phyloP scores from a whole-genome alignment of 2,797 vertebrate genomes.

The Chelonia mydas region DNA sequence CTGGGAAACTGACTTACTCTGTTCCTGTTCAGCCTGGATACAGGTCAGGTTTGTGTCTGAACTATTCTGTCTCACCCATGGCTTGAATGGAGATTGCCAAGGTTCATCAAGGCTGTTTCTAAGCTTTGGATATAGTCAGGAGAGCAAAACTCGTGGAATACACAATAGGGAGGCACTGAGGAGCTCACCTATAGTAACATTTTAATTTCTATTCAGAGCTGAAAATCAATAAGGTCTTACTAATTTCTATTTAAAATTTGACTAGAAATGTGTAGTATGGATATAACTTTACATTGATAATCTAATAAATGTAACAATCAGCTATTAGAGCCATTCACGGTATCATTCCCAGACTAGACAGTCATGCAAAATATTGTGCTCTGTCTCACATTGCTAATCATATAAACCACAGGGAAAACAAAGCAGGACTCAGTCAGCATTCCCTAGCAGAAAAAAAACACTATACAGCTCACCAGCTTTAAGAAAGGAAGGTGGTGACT shows the following conservation, averaged over 20 bases:
- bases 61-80: not conserved
- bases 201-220: not conserved
- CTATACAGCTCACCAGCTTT: conserved; percentile 24
- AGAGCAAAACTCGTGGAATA: conserved; percentile 9
- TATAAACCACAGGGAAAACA: conserved; percentile 39
- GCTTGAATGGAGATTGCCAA: conserved; percentile 12
- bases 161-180: not conserved
- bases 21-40: conserved; percentile 44
- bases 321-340: not conserved
- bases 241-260: conserved; percentile 27
- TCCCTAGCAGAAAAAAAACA: conserved; percentile 57
- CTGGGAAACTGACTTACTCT: conserved; percentile 34
- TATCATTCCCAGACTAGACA: conserved; percentile 5
- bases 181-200: not conserved
- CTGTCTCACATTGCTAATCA: conserved; percentile 15
- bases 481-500: not conserved
- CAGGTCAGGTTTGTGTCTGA: conserved; percentile 21
- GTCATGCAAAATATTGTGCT: not conserved
- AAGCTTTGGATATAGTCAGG: conserved; percentile 13
- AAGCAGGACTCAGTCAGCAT: not conserved
- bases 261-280: conserved; percentile 2
- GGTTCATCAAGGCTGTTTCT: conserved; percentile 27
- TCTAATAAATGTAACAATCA: not conserved
- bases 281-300: not conserved
- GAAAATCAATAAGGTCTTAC: not conserved